Evolutionary conservation across 2,888 invertebrate species (phyloP).

Genomic region (Netelia fuscicornis): DNA sequence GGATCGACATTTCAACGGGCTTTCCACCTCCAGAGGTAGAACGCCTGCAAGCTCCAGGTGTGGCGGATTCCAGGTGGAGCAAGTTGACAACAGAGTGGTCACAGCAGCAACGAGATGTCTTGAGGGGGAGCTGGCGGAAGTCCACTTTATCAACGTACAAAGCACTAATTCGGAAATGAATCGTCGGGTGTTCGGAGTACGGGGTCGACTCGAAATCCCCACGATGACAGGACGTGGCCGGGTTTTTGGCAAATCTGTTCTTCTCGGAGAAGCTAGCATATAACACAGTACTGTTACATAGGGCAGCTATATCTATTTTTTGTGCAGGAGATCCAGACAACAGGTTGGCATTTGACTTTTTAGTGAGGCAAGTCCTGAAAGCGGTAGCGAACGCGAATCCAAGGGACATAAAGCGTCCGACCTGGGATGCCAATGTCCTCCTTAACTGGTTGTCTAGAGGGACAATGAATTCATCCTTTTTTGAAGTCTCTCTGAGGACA

Average conservation of each 20-base stretch:
- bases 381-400: conserved; percentile 59
- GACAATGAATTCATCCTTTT: conserved; percentile 55
- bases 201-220: conserved; percentile 43
- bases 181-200: conserved; percentile 56
- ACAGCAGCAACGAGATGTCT: conserved; percentile 39
- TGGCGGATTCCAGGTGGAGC: conserved; percentile 65
- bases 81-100: conserved; percentile 19
- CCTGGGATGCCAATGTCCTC: conserved; percentile 68
- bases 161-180: conserved; percentile 64
- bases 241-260: conserved; percentile 65
- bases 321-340: conserved; percentile 39
- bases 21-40: conserved; percentile 57
- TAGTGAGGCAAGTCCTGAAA: conserved; percentile 65
- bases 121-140: conserved; percentile 61
- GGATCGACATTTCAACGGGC: conserved; percentile 64
- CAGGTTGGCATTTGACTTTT: conserved; percentile 56
- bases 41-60: conserved; percentile 49
- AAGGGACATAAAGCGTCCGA: conserved; percentile 45
- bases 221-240: conserved; percentile 59
- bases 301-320: conserved; percentile 68
- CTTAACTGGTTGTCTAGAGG: conserved; percentile 61
- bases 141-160: conserved; percentile 66
- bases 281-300: conserved; percentile 66
- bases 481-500: conserved; percentile 68
- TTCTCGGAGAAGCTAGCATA: conserved; percentile 60